A percentile compares a stretch with the other conserved stretches of the same genome.
phyloP scores from a whole-genome alignment of 2,797 vertebrate genomes.

The Xiphophorus birchmanni region DNA sequence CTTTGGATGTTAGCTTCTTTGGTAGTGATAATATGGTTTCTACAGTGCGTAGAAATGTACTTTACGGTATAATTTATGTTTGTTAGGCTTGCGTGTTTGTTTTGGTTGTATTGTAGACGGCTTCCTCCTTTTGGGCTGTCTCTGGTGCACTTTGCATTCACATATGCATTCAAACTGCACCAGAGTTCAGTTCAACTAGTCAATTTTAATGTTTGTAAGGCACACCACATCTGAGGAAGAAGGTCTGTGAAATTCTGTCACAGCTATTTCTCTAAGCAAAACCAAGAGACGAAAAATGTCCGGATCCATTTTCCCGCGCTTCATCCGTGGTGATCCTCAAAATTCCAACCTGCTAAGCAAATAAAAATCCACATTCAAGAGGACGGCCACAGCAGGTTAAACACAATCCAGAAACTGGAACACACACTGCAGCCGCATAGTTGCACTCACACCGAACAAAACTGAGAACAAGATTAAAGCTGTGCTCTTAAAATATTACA shows the following conservation, averaged over 20 bases:
- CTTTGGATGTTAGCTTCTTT: neutral
- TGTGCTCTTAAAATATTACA: neutral
- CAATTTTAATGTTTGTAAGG: neutral
- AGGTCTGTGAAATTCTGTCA: neutral
- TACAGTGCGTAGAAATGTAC: neutral
- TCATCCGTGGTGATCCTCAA: neutral
- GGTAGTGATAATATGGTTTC: neutral
- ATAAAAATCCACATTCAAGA: neutral
- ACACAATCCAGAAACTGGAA: neutral
- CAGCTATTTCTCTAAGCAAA: neutral
- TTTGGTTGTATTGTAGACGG: no score
- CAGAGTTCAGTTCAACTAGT: neutral
- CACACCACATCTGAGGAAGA: neutral
- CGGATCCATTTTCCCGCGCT: neutral
- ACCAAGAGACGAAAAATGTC: neutral
- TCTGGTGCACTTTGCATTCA: no score
- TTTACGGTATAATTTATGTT: neutral
- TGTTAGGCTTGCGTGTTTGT: no score
- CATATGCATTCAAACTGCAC: no score
- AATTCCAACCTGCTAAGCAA: neutral
- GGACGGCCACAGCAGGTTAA: no score
- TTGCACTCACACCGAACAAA: neutral
- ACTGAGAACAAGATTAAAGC: neutral
- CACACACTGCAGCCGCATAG: neutral
- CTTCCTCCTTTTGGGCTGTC: no score